phyloP scores from a whole-genome alignment of 2,888 invertebrate genomes.

The Leucoma salicis region DNA sequence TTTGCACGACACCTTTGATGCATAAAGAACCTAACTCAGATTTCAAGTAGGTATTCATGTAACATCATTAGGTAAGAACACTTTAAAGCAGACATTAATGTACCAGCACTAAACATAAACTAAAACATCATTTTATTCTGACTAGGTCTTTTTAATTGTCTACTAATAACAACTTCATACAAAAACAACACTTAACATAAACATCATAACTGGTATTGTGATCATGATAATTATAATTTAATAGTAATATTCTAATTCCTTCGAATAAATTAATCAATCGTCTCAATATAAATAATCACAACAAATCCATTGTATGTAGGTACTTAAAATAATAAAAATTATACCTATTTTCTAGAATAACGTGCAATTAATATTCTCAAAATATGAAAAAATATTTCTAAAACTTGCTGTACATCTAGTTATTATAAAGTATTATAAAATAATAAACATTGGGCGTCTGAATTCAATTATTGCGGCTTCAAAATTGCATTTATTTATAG shows the following conservation, averaged over 20 bases:
- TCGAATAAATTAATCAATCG: slow-evolving; percentile 37
- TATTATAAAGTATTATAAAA: slow-evolving; percentile 22
- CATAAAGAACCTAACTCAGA: too few species aligned
- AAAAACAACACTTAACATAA: not conserved
- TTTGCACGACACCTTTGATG: too few species aligned
- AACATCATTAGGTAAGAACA: too few species aligned
- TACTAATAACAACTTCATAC: too few species aligned
- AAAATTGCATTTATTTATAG: too few species aligned
- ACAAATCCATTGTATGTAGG: not conserved
- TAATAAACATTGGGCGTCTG: slow-evolving; percentile 10
- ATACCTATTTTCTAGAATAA: too few species aligned
- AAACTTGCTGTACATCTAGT: not conserved
- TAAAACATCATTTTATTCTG: slow-evolving; percentile 6
- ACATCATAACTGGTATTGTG: not conserved
- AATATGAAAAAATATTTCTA: not conserved
- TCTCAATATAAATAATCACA: not conserved
- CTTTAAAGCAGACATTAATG: too few species aligned
- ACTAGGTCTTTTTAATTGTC: slow-evolving; percentile 14
- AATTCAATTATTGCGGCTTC: not conserved
- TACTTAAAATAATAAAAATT: not conserved
- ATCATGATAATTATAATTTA: slow-evolving; percentile 11
- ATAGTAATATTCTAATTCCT: slow-evolving; percentile 18
- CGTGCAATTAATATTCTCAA: not conserved
- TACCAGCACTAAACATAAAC: slow-evolving; percentile 6
- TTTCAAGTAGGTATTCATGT: too few species aligned